Evolutionary conservation across 1,140 invertebrate species (phyloP).

Genomic region (Hyposmocoma kahamanoa): DNA sequence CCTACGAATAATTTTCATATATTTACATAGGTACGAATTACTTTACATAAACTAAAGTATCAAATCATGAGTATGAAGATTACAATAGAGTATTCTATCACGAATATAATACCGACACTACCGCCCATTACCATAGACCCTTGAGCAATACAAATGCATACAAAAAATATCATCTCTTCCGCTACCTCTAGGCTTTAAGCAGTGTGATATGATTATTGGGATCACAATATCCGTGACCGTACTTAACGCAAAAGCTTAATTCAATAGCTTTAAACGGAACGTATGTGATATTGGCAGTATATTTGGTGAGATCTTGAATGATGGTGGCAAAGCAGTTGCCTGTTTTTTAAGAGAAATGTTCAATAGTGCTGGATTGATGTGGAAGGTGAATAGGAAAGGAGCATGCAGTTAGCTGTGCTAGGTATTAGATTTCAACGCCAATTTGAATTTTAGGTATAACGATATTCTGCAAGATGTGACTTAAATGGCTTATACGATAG

Average conservation of each 20-base stretch:
- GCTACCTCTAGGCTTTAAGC: conserved; percentile 39
- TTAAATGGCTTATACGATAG: too few species aligned
- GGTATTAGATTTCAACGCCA: too few species aligned
- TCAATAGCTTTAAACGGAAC: not conserved
- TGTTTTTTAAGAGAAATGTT: not conserved
- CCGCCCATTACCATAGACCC: conserved; percentile 16
- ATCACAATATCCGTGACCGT: conserved; percentile 40
- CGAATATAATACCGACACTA: conserved; percentile 19
- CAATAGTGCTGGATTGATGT: conserved; percentile 28
- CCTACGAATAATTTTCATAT: conserved; percentile 33
- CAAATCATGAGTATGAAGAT: conserved; percentile 33
- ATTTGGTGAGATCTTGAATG: not conserved
- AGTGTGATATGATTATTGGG: conserved; percentile 55
- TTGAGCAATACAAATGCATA: conserved; percentile 66
- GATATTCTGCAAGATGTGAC: too few species aligned
- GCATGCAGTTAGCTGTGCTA: conserved; percentile 31
- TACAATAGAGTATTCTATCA: conserved; percentile 38
- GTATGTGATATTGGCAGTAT: not conserved
- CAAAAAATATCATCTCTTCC: conserved; percentile 64
- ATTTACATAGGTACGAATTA: conserved; percentile 41
- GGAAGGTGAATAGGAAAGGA: conserved; percentile 39
- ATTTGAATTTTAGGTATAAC: too few species aligned
- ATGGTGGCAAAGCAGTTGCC: not conserved
- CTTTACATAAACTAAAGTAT: conserved; percentile 24
- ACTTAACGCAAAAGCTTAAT: conserved; percentile 13